Base-by-base conservation (phyloP, 2,797 vertebrate genomes). In the Acanthurus tractus region DNA sequence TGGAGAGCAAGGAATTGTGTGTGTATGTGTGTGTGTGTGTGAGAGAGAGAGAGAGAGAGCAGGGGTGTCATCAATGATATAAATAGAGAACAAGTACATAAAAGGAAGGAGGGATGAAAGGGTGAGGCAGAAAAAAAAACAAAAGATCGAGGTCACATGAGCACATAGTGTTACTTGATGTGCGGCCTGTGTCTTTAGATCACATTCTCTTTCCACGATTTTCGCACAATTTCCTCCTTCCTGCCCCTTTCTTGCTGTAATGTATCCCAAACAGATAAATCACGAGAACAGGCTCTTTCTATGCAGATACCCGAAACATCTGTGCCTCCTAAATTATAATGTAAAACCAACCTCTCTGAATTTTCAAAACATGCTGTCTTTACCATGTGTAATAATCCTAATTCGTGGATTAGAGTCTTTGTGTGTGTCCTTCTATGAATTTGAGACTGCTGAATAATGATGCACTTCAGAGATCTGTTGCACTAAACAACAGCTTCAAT, bases 81-180 rank as follows among this genome's bases (percentile, higher is more conserved):
- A 82, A 87, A 87, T 81, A 82, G 81, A 81, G 3, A 58, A 63
- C 17, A 45, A 79, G 75, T 52, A 52, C 15, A 6, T 70, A 44
- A 77, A 73, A 72, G 20, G 59, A 79, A 70, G 42, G 46, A 67
- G 22, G 46, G 44, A 63, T 46, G 63, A 38, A 61, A 52, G 66
- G 55, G 34, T 34, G 29, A 34, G 29, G 29, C 29, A 49, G 76
- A 61, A 17, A 36, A 75, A 38, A 64, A 61, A 2, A 58, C 42
- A 46, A 46, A 36, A 66, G 38, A 63, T 48, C 57, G 23, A 59
- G 76, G 72, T 84, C 63, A 84, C 49, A 73, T 52, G 53, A 69
- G 45, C 23, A 42, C 53, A 63, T 11, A 44, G 23, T 64, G 34
- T 22, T 59, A 0, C 40, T 55, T 52, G 18, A 69, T 40, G 25